phyloP scores from a whole-genome alignment of 2,113 vertebrate genomes.

The Proteles cristata region DNA sequence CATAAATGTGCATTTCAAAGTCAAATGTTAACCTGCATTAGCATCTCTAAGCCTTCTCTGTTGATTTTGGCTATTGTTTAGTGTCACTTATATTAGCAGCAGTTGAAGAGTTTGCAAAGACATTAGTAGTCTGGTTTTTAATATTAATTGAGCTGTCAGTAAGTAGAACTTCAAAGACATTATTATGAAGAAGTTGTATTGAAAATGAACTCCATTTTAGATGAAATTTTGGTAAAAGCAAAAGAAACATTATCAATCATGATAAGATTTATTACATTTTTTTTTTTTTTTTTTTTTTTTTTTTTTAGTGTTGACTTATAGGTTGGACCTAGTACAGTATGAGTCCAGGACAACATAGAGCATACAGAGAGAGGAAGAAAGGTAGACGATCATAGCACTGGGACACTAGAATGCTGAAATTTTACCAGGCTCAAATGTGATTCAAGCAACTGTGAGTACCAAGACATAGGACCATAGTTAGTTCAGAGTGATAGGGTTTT shows the following conservation, averaged over 20 bases:
- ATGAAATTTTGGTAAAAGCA: constrained; percentile 53
- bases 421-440: neutral
- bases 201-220: constrained; percentile 40
- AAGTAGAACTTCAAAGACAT: constrained; percentile 40
- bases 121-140: constrained; percentile 21
- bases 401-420: neutral
- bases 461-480: neutral
- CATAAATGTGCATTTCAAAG: constrained; percentile 71
- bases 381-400: neutral
- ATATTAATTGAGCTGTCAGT: constrained; percentile 42
- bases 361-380: neutral
- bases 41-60: constrained; percentile 49
- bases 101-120: constrained; percentile 47
- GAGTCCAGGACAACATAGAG: neutral
- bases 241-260: constrained; percentile 30
- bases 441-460: neutral
- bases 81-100: constrained; percentile 56
- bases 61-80: constrained; percentile 66
- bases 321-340: neutral
- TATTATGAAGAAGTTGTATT: constrained; percentile 38
- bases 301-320: neutral
- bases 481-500: neutral
- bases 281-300: neutral
- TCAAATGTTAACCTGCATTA: constrained; percentile 69
- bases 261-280: neutral